Base-by-base conservation (phyloP, 2,113 vertebrate species). In the Carlito syrichta region DNA sequence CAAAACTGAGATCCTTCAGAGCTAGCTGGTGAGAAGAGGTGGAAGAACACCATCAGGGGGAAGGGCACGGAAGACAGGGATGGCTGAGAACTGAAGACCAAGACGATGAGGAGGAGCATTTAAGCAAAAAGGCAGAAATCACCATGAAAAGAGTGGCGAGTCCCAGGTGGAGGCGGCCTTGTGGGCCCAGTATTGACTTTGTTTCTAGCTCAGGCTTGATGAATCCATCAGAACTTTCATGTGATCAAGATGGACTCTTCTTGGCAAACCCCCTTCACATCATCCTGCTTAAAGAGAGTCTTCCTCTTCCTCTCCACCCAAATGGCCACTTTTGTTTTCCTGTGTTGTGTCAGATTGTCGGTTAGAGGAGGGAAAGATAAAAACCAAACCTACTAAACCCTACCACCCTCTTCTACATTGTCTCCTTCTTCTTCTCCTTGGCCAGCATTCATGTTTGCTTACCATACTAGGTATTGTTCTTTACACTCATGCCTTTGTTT, bases 161-260 rank as follows among this genome's bases (percentile, higher is more conserved):
- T n/a, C 8, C 50, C 4, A 0, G 10, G 1, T 8, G 14, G 22
- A 73, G 13, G 50, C 35, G 6, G 1, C 23, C 27, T 73, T 0
- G 3, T 5, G n/a, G 40, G 0, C 17, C 6, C 0, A 10, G 32
- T 11, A 19, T 35, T 48, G 35, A 66, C 56, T 81, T 85, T 62
- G 62, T 7, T 6, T 76, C 52, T 38, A 43, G 63, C 20, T 23
- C 17, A 76, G 8, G 17, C 23, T 45, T 32, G 17, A 45, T 3
- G 6, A 81, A 52, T 35, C 60, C 30, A 45, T 63, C 50, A 45
- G 32, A 78, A 77, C 25, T 71, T 43, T 86, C 68, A 58, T 25
- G 22, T 1, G 1, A 35, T 82, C 66, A 17, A 23, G 10, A 35
- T 43, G 27, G 2, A 22, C 32, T 63, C 48, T 73, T 85, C n/a